Evolutionary conservation across 2,888 invertebrate species (phyloP), one percentile per base, ranked within the genome.

Genomic region (Ctena decussata): DNA sequence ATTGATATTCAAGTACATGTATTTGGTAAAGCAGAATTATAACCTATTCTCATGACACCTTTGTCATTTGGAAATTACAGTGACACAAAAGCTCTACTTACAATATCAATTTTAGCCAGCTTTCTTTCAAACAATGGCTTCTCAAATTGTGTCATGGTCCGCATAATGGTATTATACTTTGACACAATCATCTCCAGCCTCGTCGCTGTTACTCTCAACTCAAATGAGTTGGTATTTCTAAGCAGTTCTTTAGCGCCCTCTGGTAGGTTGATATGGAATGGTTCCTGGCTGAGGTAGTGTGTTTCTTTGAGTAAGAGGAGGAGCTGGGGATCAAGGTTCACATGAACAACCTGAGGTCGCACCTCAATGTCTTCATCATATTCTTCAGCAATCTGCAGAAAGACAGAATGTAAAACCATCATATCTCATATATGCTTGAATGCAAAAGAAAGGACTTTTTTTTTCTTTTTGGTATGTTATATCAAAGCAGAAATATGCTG

Each of bases 161-260:
- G 92, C 95, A 96, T 95, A 80, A 95, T 94, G 18, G 93, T 91
- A 87, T 95, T 95, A 88, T 95, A 96, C 86, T 95, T 95, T 72
- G 95, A 94, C 39, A 94, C 95, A 41, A 96, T 95, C 15, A 95
- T 95, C 84, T 95, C 95, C 53, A 96, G 92, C 41, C 95, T 88
- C 1, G 95, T 94, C 0, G 95, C 94, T 5, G 94, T 93, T 21
- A 94, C 94, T 44, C 94, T 90, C 70, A 95, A 90, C 73, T 94
- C 92, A 77, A 92, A 90, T 1, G 94, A 90, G 84, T 94, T 91
- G 6, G 94, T 94, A 87, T 94, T 94, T 8, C 95, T 83, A 39
- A 95, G 77, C 70, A 95, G 91, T 72, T 95, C 94, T 46, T 94
- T 93, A 18, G 95, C 95, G 11, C 93, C 82, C 18, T 90, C 90